Conservation (phyloP, 2,888 invertebrate species). For the Atherix ibis region DNA sequence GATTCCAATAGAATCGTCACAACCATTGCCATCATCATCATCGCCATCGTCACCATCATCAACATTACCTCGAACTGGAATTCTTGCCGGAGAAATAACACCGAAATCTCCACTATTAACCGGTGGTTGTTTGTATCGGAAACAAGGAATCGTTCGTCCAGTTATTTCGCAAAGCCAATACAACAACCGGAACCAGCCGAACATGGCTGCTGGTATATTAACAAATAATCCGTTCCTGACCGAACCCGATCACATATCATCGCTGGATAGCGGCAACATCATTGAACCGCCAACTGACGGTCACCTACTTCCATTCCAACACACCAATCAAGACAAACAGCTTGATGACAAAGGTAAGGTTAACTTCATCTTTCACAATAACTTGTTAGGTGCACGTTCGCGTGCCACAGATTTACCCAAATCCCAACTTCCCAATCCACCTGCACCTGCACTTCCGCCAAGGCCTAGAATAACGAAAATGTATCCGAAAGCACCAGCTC, state of each 20-base stretch:
- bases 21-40: conserved; percentile 21
- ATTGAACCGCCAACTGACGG: background rate
- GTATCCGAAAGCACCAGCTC: conserved; percentile 7
- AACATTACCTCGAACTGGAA: conserved; percentile 8
- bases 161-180: conserved; percentile 8
- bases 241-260: conserved; percentile 1
- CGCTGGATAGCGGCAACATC: background rate
- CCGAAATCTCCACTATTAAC: conserved; percentile 8
- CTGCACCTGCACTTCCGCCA: conserved; percentile 14
- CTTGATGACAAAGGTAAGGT: conserved; percentile 6
- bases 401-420: background rate
- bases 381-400: background rate
- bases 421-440: background rate
- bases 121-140: conserved; percentile 34
- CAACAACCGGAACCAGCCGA: background rate
- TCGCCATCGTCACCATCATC: conserved; percentile 20
- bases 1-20: too few species aligned
- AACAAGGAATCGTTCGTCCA: conserved; percentile 15
- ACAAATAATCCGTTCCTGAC: too few species aligned
- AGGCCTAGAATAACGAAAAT: conserved; percentile 13
- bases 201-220: conserved; percentile 5
- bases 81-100: conserved; percentile 14
- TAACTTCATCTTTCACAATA: background rate
- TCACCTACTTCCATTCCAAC: background rate
- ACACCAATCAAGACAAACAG: background rate